These are phyloP conservation scores for Macropus fuliginosus DNA, from an alignment of 2,797 vertebrate species.

Conservation along the genomic window DNA sequence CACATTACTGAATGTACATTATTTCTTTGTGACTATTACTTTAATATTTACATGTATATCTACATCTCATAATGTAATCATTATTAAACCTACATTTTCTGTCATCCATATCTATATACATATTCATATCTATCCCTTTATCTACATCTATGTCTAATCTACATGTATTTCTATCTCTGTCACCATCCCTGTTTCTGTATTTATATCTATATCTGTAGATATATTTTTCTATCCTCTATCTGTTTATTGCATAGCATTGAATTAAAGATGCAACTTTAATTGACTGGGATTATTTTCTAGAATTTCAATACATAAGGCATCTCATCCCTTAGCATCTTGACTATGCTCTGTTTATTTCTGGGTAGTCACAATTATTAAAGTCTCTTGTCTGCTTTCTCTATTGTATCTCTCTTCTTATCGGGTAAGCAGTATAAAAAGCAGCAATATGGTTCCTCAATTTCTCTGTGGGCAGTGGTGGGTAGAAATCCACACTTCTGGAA, in stretches of 20 bases:
- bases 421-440: neutral
- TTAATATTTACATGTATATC: neutral
- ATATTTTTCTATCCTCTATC: neutral
- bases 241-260: neutral
- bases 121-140: too few species aligned
- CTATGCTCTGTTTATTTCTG: neutral
- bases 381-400: neutral
- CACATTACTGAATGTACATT: neutral
- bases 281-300: neutral
- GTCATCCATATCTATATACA: too few species aligned
- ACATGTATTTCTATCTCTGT: too few species aligned
- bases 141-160: too few species aligned
- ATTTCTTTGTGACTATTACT: neutral
- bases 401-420: neutral
- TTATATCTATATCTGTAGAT: neutral
- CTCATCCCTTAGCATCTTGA: neutral
- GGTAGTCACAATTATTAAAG: neutral
- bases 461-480: neutral
- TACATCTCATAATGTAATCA: too few species aligned
- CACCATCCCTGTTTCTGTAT: too few species aligned
- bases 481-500: neutral
- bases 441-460: neutral
- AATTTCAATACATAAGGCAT: neutral
- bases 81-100: too few species aligned
- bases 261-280: neutral